Evolutionary conservation across 2,797 vertebrate species (phyloP).

Genomic region (Lacerta agilis): DNA sequence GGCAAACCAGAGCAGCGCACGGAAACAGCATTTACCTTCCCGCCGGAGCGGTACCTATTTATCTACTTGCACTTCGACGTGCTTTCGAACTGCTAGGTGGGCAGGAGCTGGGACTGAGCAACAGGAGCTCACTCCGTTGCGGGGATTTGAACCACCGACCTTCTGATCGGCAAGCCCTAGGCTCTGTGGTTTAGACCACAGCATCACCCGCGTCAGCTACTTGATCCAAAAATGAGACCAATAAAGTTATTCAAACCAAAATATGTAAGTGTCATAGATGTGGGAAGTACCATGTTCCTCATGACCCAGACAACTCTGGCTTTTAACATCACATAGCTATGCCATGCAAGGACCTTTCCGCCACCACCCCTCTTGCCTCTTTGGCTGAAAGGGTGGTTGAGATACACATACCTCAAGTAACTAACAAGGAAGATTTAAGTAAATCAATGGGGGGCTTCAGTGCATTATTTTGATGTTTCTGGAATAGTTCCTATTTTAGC

Average conservation of each 20-base stretch:
- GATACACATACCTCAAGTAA: not conserved
- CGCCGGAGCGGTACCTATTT: too few relatives aligned
- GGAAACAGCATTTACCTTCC: too few relatives aligned
- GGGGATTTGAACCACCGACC: too few relatives aligned
- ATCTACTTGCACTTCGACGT: too few relatives aligned
- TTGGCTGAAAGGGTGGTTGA: too few relatives aligned
- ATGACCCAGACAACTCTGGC: not conserved
- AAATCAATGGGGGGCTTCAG: not conserved
- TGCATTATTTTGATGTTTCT: not conserved
- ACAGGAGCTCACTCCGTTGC: too few relatives aligned
- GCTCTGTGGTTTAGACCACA: too few relatives aligned
- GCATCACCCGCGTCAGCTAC: not conserved
- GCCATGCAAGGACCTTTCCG: not conserved
- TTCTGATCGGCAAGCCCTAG: too few relatives aligned
- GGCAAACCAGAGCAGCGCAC: too few relatives aligned
- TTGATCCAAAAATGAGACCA: not conserved
- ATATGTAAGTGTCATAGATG: not conserved
- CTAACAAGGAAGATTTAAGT: not conserved
- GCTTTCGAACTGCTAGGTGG: too few relatives aligned
- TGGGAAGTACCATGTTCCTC: not conserved
- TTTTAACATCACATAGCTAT: not conserved
- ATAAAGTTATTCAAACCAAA: not conserved
- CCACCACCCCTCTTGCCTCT: not conserved
- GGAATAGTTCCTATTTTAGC: not conserved
- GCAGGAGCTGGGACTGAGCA: too few relatives aligned